Evolutionary conservation across 2,888 invertebrate species (phyloP), one percentile per base, ranked within the genome.

Genomic region (Antheraea yamamai): DNA sequence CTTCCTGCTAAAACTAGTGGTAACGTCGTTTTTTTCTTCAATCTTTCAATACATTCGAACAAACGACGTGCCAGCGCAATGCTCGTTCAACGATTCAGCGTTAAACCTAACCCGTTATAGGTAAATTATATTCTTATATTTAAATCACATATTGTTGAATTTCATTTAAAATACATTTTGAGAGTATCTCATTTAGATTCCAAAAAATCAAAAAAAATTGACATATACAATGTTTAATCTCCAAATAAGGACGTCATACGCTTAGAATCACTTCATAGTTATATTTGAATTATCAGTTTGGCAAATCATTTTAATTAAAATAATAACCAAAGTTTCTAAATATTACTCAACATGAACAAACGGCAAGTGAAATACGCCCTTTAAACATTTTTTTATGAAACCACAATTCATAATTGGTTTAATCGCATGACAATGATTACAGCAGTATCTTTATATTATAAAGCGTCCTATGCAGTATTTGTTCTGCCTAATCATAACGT

Each of bases 1-100:
- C 6, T 66, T 66, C 64, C 64, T 66, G 26, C 64, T 66, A 66
- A 66, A 66, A 66, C 61, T 61, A 61, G n/a, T 26, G 26, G 30
- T 20, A 61, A 10, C 23, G 61, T 61, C 30, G 30, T 30, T 66
- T 66, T 30, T 66, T 66, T 12, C 64, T 26, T 66, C 64, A 16
- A 30, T 66, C 64, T 30, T 26, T 66, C 64, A 30, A 30, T 66
- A 66, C 64, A 18, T 66, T 30, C 14, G 30, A 1, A 0, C 64
- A 26, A 66, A 6, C 26, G 12, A 61, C 23, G 61, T 61, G 52
- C 52, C 52, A 20, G 7, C 55, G 55, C 55, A 4, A 12, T 61
- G 23, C 20, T n/a, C n/a, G 10, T 58, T 61, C 6, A 23, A 18
- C 8, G n/a, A 61, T 20, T 23, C 8, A 12, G 61, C 12, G 8